phyloP scores from a whole-genome alignment of 1,140 invertebrate genomes.

The Asobara japonica region DNA sequence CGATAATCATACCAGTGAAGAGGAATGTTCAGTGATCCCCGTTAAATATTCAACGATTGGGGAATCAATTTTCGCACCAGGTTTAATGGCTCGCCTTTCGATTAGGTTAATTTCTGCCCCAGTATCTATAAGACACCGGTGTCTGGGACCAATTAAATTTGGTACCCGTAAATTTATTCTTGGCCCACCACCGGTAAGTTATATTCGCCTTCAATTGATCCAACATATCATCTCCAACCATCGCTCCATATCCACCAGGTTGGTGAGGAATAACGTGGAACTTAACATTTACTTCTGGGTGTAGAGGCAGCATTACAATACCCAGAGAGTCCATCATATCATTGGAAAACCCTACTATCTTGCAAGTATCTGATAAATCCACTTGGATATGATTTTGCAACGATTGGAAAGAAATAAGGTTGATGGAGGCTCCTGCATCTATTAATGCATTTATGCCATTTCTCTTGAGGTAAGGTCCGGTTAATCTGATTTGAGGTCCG shows the following conservation, averaged over 20 bases:
- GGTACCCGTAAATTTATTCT: background rate
- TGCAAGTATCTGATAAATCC: background rate
- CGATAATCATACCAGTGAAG: background rate
- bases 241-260: background rate
- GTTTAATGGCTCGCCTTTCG: background rate
- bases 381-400: background rate
- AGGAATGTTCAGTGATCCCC: background rate
- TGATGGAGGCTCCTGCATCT: background rate
- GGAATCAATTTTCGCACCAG: background rate
- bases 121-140: background rate
- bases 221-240: background rate
- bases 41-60: background rate
- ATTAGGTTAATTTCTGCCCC: background rate
- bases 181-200: background rate
- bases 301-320: background rate
- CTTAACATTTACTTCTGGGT: background rate
- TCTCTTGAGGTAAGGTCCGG: background rate
- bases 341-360: background rate
- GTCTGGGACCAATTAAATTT: background rate
- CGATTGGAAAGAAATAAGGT: background rate
- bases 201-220: background rate
- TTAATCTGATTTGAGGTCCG: background rate
- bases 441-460: background rate
- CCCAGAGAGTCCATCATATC: background rate
- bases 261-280: background rate